Evolutionary conservation across 2,797 vertebrate genomes (phyloP), one percentile per base, ranked within the genome.

Genomic region (Chrosomus eos): DNA sequence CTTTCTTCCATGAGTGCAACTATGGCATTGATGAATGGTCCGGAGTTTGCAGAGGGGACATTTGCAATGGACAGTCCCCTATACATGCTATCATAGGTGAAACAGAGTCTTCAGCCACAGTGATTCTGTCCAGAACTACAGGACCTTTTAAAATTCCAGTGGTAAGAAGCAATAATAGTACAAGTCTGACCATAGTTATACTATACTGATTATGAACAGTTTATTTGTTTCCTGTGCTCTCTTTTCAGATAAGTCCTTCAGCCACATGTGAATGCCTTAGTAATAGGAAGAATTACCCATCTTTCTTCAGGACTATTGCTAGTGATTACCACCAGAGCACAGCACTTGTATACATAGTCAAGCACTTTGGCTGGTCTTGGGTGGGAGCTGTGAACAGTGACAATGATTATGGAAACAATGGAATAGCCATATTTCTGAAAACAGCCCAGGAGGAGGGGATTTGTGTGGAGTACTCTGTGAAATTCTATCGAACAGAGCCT

Each of bases 281-380:
- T 81, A 91, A 88, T 85, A 94, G 92, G 36, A 91, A 88, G 36
- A 89, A 93, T 53, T 93, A 90, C 58, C 92, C 94, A 0, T 93
- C 90, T 43, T 95, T 95, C 81, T 95, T 94, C 79, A 86, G 94
- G 80, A 95, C 95, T 6, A 93, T 95, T 75, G 93, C 94, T 8
- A 95, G 94, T 31, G 95, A 95, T 79, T 91, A 55, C 21, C 53
- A 91, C 48, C 94, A 95, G 84, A 92, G 94, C 80, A 90, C 88
- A 87, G 93, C 93, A 8, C 89, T 95, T 0, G 94, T 91, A 10
- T 91, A 93, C 71, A 83, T 95, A 75, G 90, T 95, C 45, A 94
- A 94, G 48, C 88, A 94, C 82, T 95, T 95, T 78, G 94, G 94
- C 70, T 95, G 95, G 95, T 93, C 89, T 31, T 95, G 94, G 94